Conservation (phyloP, 2,888 invertebrate species). For the Heliconius charithonia region DNA sequence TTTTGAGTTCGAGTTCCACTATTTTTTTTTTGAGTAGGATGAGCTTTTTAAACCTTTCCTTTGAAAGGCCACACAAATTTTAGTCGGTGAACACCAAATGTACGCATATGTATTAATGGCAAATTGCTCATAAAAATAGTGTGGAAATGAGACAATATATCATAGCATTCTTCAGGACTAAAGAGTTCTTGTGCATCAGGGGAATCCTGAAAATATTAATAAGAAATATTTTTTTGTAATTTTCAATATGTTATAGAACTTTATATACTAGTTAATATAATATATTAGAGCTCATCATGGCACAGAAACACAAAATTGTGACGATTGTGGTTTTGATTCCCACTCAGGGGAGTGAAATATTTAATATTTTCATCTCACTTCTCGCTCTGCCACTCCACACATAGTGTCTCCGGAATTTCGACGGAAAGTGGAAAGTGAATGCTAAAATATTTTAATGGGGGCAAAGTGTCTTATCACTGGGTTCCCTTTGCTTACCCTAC, state of each 20-base stretch:
- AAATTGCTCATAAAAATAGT: slow-evolving; percentile 70
- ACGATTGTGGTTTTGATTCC: no score
- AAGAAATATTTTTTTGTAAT: background rate
- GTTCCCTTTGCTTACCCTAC: no score
- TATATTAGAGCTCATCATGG: no score
- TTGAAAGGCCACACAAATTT: slow-evolving; percentile 73
- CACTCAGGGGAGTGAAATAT: no score
- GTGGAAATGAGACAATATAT: slow-evolving; percentile 76
- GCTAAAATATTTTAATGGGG: no score
- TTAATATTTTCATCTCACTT: no score
- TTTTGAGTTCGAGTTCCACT: no score
- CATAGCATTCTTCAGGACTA: slow-evolving; percentile 70
- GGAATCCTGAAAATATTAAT: slow-evolving; percentile 61
- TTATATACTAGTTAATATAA: no score
- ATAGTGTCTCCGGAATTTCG: background rate
- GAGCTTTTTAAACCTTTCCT: slow-evolving; percentile 45
- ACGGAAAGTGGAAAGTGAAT: no score
- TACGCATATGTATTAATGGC: slow-evolving; percentile 71
- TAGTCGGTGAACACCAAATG: slow-evolving; percentile 66
- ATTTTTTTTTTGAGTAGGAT: background rate
- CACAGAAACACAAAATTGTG: no score
- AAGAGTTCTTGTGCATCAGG: slow-evolving; percentile 73
- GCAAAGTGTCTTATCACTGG: no score
- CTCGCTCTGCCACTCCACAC: background rate
- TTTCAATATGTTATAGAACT: no score